phyloP scores from a whole-genome alignment of 2,797 vertebrate species.

The Meriones psammophilus region DNA sequence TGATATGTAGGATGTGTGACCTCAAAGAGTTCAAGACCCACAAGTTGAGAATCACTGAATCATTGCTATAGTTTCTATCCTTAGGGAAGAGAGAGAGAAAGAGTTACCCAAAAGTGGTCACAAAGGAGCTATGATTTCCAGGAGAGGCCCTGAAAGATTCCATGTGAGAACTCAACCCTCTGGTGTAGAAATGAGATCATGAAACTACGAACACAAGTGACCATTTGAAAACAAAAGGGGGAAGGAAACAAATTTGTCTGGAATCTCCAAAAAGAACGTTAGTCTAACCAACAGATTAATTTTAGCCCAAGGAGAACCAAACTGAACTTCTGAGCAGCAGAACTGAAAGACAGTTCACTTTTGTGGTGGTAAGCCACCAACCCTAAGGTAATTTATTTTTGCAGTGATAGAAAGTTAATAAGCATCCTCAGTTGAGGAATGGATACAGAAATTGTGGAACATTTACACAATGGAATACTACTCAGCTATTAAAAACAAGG shows the following conservation, averaged over 20 bases:
- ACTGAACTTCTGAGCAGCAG: not conserved
- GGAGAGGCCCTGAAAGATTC: not conserved
- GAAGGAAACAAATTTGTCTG: not conserved
- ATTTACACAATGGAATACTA: no score
- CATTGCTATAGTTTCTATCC: not conserved
- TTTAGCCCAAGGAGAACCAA: not conserved
- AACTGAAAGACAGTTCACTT: not conserved
- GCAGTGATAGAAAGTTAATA: slow-evolving; percentile 4
- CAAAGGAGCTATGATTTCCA: not conserved
- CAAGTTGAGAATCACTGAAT: not conserved
- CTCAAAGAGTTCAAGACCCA: not conserved
- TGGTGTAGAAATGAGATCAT: not conserved
- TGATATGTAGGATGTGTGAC: not conserved
- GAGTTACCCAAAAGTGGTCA: not conserved
- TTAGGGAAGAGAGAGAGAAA: not conserved
- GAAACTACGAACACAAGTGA: not conserved
- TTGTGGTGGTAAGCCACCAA: not conserved
- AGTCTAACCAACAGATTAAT: not conserved
- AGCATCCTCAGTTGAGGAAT: no score
- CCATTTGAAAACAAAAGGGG: not conserved
- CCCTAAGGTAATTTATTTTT: not conserved
- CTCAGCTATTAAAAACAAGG: no score
- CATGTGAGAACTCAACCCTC: not conserved
- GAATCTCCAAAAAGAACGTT: not conserved
- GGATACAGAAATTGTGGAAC: no score